These are phyloP conservation scores for Luscinia megarhynchos DNA, from an alignment of 2,797 vertebrate species.

Conservation along the genomic window DNA sequence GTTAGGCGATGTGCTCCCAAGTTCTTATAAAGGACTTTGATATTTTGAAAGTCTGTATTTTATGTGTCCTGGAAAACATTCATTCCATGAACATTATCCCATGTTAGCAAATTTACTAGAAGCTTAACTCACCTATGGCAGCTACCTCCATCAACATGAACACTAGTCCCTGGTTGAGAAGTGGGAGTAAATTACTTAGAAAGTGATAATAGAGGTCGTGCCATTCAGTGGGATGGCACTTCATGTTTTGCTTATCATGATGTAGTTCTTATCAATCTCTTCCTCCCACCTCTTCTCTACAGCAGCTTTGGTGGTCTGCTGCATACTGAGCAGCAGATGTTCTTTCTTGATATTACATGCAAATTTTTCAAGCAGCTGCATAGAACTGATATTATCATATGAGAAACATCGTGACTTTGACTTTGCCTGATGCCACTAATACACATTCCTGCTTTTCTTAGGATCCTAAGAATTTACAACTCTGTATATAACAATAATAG, in stretches of 20 bases:
- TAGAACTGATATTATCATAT: constrained; percentile 33
- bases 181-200: constrained; percentile 46
- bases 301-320: constrained; percentile 25
- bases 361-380: constrained; percentile 62
- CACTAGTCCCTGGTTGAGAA: neutral
- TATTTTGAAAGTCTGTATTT: neutral
- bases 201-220: constrained; percentile 58
- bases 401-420: constrained; percentile 28
- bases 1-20: neutral
- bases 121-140: neutral
- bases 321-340: constrained; percentile 72
- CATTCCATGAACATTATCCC: neutral
- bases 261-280: constrained; percentile 13
- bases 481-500: neutral
- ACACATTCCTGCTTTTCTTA: neutral
- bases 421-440: constrained; percentile 26
- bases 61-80: neutral
- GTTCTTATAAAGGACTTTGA: neutral
- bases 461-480: neutral
- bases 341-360: constrained; percentile 36
- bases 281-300: constrained; percentile 34
- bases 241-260: constrained; percentile 13
- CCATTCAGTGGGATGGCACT: constrained; percentile 41
- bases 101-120: neutral
- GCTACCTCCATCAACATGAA: neutral